phyloP scores from a whole-genome alignment of 2,888 invertebrate genomes.

The Macrophya annulata region DNA sequence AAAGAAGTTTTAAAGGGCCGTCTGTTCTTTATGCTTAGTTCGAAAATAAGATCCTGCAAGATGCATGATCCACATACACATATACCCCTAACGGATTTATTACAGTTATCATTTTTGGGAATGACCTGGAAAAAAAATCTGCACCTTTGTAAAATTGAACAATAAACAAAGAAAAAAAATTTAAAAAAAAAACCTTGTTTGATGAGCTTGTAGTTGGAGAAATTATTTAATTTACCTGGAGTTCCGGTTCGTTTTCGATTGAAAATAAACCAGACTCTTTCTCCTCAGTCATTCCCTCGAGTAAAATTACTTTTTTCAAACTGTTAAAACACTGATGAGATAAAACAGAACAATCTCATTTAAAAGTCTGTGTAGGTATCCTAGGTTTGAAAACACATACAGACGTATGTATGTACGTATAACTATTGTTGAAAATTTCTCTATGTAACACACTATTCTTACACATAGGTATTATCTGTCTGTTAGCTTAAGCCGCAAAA shows the following conservation, averaged over 20 bases:
- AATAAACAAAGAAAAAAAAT: neutral
- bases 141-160: neutral
- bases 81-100: neutral
- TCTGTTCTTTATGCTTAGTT: constrained; percentile 20
- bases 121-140: neutral
- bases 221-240: neutral
- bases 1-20: neutral
- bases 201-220: neutral
- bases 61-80: neutral
- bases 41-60: neutral
- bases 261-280: neutral
- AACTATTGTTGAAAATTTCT: neutral
- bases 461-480: constrained; percentile 1
- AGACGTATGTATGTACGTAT: neutral
- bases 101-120: neutral
- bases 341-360: neutral
- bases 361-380: neutral
- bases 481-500: neutral
- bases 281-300: neutral
- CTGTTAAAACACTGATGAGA: neutral
- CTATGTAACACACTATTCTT: neutral
- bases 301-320: neutral
- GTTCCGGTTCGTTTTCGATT: neutral
- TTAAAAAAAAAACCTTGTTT: neutral
- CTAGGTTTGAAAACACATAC: neutral